These are phyloP conservation scores for Caranx melampygus DNA, from an alignment of 2,113 vertebrate genomes.

Conservation along the genomic window DNA sequence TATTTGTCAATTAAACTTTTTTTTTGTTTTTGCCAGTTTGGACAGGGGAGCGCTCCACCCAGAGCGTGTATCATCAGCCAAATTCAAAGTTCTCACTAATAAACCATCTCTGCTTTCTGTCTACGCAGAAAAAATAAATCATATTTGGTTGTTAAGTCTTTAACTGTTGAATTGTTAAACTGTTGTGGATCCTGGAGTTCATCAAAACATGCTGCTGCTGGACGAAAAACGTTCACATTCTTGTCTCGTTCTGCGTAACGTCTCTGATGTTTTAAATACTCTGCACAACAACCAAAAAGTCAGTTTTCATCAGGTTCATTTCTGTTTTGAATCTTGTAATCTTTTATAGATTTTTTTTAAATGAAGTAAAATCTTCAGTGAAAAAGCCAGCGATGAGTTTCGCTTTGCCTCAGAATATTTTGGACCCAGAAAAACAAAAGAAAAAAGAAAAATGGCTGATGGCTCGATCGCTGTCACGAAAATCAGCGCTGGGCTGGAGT, in stretches of 20 bases:
- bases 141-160: neutral
- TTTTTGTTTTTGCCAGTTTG: neutral
- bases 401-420: slow-evolving; percentile 11
- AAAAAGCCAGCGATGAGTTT: neutral
- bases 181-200: neutral
- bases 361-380: neutral
- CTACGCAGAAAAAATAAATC: neutral
- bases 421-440: neutral
- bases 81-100: neutral
- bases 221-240: neutral
- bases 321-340: neutral
- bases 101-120: neutral
- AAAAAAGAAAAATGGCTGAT: slow-evolving; percentile 5
- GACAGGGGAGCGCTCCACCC: neutral
- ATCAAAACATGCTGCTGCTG: slow-evolving; percentile 24
- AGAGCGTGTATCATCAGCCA: neutral
- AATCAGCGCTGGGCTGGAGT: slow-evolving; percentile 8
- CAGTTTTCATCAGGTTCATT: neutral
- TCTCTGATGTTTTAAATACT: slow-evolving; percentile 8
- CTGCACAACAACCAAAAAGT: neutral
- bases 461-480: neutral
- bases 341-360: neutral
- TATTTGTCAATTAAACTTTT: neutral
- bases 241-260: neutral
- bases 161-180: slow-evolving; percentile 9